Conservation (phyloP, 2,113 vertebrate genomes). For the Tragulus kanchil region DNA sequence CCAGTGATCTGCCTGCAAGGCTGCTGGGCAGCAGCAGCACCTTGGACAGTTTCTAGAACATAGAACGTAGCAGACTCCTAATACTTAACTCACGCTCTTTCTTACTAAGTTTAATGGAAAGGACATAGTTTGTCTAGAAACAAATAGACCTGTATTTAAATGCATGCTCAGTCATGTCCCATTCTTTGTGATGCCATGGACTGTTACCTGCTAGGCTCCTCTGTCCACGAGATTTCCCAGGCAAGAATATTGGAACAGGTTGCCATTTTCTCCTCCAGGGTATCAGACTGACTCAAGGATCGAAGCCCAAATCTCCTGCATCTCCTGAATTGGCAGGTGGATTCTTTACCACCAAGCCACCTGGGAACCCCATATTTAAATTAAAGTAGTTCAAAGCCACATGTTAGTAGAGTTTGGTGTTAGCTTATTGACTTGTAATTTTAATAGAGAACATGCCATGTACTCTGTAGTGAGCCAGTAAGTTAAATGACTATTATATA, state of each 20-base stretch:
- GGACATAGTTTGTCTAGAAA: conserved; percentile 1
- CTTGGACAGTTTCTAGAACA: background rate
- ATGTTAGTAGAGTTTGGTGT: background rate
- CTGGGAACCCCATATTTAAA: background rate
- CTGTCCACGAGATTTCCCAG: background rate
- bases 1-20: background rate
- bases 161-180: background rate
- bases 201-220: background rate
- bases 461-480: background rate
- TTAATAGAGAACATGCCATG: background rate
- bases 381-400: background rate
- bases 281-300: background rate
- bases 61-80: background rate
- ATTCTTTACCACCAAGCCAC: background rate
- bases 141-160: background rate
- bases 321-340: background rate
- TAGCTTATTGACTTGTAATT: background rate
- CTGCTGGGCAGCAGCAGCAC: background rate
- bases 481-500: background rate
- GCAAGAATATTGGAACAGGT: background rate
- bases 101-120: background rate
- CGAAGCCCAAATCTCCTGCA: background rate
- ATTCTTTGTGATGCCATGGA: background rate
- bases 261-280: background rate
- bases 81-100: background rate